Evolutionary conservation across 2,888 invertebrate genomes (phyloP).

Genomic region (Cyclophora punctaria): DNA sequence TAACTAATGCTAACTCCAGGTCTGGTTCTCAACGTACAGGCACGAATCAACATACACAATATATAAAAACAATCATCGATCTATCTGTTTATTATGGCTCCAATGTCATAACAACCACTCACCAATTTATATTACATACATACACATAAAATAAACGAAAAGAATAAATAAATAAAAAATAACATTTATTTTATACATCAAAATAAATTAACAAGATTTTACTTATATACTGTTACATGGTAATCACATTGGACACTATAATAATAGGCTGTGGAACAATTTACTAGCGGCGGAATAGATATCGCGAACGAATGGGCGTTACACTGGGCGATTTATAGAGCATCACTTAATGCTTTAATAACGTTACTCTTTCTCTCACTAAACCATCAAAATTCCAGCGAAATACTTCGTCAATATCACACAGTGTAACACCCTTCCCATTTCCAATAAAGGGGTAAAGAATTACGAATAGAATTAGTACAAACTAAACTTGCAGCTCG

Average conservation of each 20-base stretch:
- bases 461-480: no score
- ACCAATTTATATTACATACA: slow-evolving; percentile 13
- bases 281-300: slow-evolving; percentile 19
- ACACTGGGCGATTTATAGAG: no score
- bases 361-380: no score
- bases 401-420: no score
- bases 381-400: no score
- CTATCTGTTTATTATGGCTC: slow-evolving; percentile 25
- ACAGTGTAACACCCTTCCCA: no score
- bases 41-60: no score
- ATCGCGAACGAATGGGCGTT: slow-evolving; percentile 1
- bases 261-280: slow-evolving; percentile 32
- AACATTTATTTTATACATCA: slow-evolving; percentile 36
- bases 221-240: slow-evolving; percentile 35
- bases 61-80: slow-evolving; percentile 12
- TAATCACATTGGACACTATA: slow-evolving; percentile 35
- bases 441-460: no score
- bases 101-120: slow-evolving; percentile 19
- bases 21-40: no score
- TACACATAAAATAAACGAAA: slow-evolving; percentile 22
- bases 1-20: no score
- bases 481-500: no score
- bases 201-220: slow-evolving; percentile 48
- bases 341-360: no score
- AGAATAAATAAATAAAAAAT: slow-evolving; percentile 32